These are phyloP conservation scores for Palythoa caribaeorum DNA, from an alignment of 92 coral and sea anemone genomes.

Conservation along the genomic window DNA sequence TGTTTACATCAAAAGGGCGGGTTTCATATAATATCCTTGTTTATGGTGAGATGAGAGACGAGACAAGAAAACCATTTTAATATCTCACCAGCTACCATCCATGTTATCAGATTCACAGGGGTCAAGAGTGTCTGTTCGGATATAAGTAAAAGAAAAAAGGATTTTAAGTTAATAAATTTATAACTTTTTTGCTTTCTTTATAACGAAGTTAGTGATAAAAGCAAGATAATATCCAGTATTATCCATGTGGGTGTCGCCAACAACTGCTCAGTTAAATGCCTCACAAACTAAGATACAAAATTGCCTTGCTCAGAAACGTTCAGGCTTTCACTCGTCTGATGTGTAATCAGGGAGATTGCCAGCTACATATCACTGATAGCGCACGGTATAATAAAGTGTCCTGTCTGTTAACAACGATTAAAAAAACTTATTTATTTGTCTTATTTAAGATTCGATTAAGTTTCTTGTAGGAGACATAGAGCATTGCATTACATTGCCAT, in stretches of 20 bases:
- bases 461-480: background rate
- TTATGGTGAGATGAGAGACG: constrained; percentile 24
- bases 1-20: background rate
- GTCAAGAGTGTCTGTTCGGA: background rate
- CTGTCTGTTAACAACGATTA: constrained; percentile 28
- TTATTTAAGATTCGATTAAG: constrained; percentile 42
- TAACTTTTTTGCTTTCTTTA: background rate
- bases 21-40: background rate
- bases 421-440: constrained; percentile 34
- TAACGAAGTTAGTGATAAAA: background rate
- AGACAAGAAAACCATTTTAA: background rate
- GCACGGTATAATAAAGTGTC: background rate
- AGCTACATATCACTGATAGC: background rate
- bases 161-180: background rate
- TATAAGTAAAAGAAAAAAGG: background rate
- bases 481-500: background rate
- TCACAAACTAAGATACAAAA: background rate
- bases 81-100: background rate
- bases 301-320: too few species aligned
- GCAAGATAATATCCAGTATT: too few species aligned
- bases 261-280: background rate
- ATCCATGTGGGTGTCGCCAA: too few species aligned
- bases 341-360: constrained; percentile 10
- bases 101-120: background rate
- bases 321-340: background rate